Evolutionary conservation across 2,888 invertebrate genomes (phyloP).

Genomic region (Atherix ibis): DNA sequence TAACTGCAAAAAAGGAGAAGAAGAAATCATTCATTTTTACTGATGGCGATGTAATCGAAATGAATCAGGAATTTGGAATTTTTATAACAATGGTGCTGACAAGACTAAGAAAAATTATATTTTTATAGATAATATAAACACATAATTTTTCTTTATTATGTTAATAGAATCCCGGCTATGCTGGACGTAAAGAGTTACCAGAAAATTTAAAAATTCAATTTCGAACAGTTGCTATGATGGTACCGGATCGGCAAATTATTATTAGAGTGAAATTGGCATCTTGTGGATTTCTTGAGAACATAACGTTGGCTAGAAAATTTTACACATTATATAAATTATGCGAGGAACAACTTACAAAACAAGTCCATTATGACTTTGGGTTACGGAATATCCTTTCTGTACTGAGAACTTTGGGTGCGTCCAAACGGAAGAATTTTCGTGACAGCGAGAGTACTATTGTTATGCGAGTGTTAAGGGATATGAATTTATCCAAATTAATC

Average conservation of each 20-base stretch:
- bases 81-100: slow-evolving; percentile 82
- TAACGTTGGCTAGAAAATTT: slow-evolving; percentile 86
- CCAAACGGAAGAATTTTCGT: slow-evolving; percentile 78
- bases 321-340: slow-evolving; percentile 93
- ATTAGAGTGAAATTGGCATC: slow-evolving; percentile 91
- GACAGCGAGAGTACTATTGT: slow-evolving; percentile 93
- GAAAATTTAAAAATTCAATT: slow-evolving; percentile 97
- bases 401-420: slow-evolving; percentile 77
- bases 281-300: slow-evolving; percentile 91
- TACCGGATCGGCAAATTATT: slow-evolving; percentile 92
- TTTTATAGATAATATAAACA: neutral
- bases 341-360: slow-evolving; percentile 93
- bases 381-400: slow-evolving; percentile 90
- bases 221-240: slow-evolving; percentile 97
- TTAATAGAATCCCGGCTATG: slow-evolving; percentile 89
- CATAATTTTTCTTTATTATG: neutral
- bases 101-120: neutral
- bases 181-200: slow-evolving; percentile 88
- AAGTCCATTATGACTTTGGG: slow-evolving; percentile 96
- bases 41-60: slow-evolving; percentile 80
- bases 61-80: slow-evolving; percentile 93
- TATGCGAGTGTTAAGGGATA: slow-evolving; percentile 91
- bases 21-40: slow-evolving; percentile 83
- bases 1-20: slow-evolving; percentile 85
- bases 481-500: slow-evolving; percentile 93